These are phyloP conservation scores for Diarsia dahlii DNA, from an alignment of 2,888 invertebrate genomes.

Conservation along the genomic window DNA sequence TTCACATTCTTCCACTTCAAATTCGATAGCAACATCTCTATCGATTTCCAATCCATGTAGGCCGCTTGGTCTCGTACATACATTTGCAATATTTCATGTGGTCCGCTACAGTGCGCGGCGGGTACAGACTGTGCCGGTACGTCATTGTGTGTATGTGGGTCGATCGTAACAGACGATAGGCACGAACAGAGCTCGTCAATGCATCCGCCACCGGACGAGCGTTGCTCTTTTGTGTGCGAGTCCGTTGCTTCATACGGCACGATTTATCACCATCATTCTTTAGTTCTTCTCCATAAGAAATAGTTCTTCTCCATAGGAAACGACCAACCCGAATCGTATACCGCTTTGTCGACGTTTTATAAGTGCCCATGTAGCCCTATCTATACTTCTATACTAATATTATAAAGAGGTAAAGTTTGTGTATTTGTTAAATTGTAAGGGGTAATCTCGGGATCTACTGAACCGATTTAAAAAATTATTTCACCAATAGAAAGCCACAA, in stretches of 20 bases:
- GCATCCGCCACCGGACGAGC: constrained; percentile 79
- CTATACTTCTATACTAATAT: no score
- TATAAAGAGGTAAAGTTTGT: no score
- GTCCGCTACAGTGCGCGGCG: constrained; percentile 34
- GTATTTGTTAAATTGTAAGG: no score
- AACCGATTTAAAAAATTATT: no score
- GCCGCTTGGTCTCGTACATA: constrained; percentile 39
- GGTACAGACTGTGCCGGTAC: constrained; percentile 38
- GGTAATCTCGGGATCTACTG: no score
- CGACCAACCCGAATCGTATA: no score
- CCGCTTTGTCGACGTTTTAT: no score
- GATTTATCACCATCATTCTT: constrained; percentile 18
- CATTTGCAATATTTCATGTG: constrained; percentile 60
- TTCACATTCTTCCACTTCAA: background rate
- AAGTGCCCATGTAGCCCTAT: no score
- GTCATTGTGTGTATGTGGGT: constrained; percentile 81
- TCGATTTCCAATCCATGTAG: constrained; percentile 41
- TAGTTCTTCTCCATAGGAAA: no score
- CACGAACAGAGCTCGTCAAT: constrained; percentile 81
- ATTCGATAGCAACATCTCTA: constrained; percentile 23
- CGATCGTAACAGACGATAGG: constrained; percentile 87
- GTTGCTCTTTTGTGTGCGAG: constrained; percentile 66
- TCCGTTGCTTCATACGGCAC: constrained; percentile 66
- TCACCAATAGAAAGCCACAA: no score
- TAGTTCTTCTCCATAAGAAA: no score